Percentiles rank a stretch among this genome's conserved stretches.
Evolutionary conservation across 2,797 vertebrate genomes (phyloP).

Genomic region (Amazona ochrocephala): DNA sequence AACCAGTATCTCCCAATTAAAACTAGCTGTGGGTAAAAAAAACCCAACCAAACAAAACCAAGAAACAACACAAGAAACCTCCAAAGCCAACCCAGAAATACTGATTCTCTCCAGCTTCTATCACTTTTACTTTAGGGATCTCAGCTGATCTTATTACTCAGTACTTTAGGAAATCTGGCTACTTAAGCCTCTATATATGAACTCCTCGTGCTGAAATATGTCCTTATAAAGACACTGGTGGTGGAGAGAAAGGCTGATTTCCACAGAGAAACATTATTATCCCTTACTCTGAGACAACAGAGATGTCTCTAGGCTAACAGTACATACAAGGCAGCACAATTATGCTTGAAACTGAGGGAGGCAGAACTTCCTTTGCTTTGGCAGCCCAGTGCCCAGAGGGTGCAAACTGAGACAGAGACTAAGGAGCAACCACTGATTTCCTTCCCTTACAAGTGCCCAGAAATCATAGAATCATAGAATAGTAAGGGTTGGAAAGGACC

Average conservation of each 20-base stretch:
- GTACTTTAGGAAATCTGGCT: background rate
- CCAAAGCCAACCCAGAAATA: background rate
- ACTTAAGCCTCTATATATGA: background rate
- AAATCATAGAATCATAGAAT: background rate
- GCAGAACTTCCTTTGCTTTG: background rate
- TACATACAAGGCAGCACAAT: background rate
- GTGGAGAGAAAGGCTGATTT: background rate
- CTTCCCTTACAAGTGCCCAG: background rate
- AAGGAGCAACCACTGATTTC: background rate
- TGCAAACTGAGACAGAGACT: background rate
- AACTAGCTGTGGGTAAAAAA: background rate
- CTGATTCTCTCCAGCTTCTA: background rate
- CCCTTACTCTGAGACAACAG: background rate
- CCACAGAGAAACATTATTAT: constrained; percentile 12
- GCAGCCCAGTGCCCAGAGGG: background rate
- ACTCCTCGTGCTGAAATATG: background rate
- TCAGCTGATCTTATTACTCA: background rate
- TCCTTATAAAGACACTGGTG: background rate
- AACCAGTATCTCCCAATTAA: background rate
- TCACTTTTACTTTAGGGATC: background rate
- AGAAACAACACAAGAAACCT: fast-evolving
- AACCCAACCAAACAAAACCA: fast-evolving
- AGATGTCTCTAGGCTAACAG: background rate
- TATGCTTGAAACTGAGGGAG: background rate
- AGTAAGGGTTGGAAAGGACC: too few species aligned